These are phyloP conservation scores for Lapara coniferarum DNA, from an alignment of 2,888 invertebrate species.

Conservation along the genomic window DNA sequence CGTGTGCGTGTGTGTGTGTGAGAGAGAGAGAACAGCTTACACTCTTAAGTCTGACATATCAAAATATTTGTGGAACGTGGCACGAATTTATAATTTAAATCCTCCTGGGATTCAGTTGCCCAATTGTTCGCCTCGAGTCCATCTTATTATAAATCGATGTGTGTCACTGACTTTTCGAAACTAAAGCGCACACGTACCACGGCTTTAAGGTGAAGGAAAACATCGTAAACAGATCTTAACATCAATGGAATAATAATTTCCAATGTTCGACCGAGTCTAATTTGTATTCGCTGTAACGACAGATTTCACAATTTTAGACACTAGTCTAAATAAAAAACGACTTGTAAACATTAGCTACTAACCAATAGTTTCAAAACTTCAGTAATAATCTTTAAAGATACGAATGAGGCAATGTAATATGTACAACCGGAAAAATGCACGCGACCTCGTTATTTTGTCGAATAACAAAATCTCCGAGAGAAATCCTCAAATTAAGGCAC, in stretches of 20 bases:
- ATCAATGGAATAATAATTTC: slow-evolving; percentile 15
- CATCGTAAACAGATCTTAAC: slow-evolving; percentile 22
- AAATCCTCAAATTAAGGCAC: slow-evolving; percentile 12
- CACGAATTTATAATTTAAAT: too few species aligned
- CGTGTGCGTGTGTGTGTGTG: too few species aligned
- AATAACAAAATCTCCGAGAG: slow-evolving; percentile 2
- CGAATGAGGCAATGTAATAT: slow-evolving; percentile 9
- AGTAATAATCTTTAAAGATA: slow-evolving; percentile 17
- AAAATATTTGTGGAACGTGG: too few species aligned
- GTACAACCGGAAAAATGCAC: slow-evolving; percentile 18
- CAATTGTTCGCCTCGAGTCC: background rate
- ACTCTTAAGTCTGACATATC: too few species aligned
- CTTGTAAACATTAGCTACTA: background rate
- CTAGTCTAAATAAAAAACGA: background rate
- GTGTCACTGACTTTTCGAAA: slow-evolving; percentile 14
- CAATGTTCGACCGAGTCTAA: slow-evolving; percentile 11
- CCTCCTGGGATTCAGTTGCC: too few species aligned
- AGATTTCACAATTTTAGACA: slow-evolving; percentile 14
- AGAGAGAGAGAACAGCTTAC: too few species aligned
- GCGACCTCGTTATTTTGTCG: slow-evolving; percentile 20
- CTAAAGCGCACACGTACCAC: slow-evolving; percentile 15
- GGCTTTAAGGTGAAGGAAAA: slow-evolving; percentile 18
- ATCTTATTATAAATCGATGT: slow-evolving; percentile 13
- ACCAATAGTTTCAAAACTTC: background rate
- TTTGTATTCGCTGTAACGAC: slow-evolving; percentile 13